Base-by-base conservation (phyloP, 2,113 vertebrate genomes). In the Dissostichus mawsoni region DNA sequence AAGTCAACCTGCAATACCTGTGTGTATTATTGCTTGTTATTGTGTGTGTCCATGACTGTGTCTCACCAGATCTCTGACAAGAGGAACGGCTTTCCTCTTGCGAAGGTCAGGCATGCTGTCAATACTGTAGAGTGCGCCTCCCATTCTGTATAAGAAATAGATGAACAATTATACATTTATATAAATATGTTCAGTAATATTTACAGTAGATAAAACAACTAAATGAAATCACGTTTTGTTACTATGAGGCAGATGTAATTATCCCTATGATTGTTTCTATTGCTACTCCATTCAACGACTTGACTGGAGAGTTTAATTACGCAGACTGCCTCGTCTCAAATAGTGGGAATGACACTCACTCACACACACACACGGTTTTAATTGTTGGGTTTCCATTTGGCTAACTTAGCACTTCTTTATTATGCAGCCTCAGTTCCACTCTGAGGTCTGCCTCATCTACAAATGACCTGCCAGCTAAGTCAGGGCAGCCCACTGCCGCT, bases 21-120 rank as follows among this genome's bases (percentile, higher is more conserved):
- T 70, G 41, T 53, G 11, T 11, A 12, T 1, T 52, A 65, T 55
- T 62, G 75, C 61, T 20, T 76, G 69, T 36, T 5, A 66, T 50
- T 81, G 51, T 50, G 41, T 81, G 51, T 50, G 41, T 68, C 59
- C 20, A 17, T 61, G 59, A 69, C 53, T 66, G 48, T 51, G 33
- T 77, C 98, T 97, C 93, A 99, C 98, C 97, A 99, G 95, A 92
- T 99, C 98, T 88, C 98, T 96, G 92, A 99, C 97, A 51, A 99
- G 92, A 57, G 98, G 97, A 81, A 98, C 97, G 56, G 97, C 97
- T 84, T 99, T 99, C 92, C 97, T 96, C 92, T 99, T 99, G 74
- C 97, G 96, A 73, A 99, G 97, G 93, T 99, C 98, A 2, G 98
- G 98, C 98, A 99, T 99, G 94, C 98, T 99, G 95, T 99, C 98